Evolutionary conservation across 2,113 vertebrate genomes (phyloP).

Genomic region (Thunnus thynnus): DNA sequence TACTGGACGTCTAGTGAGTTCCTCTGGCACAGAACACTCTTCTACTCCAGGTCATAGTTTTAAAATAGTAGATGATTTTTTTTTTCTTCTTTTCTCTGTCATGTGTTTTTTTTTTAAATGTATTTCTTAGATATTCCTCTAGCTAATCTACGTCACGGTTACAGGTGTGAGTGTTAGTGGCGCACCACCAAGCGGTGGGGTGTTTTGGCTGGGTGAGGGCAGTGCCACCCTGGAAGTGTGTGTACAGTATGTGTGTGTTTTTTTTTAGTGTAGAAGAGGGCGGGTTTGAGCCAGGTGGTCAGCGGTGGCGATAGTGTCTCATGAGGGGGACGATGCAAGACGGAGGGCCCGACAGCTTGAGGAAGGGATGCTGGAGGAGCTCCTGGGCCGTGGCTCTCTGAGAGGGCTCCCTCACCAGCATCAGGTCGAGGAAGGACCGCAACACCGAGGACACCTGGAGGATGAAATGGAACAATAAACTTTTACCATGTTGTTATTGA

Average conservation of each 20-base stretch:
- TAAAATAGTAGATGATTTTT: conserved; percentile 28
- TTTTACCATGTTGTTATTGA: neutral
- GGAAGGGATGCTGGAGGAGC: conserved; percentile 93
- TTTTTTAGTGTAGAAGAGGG: conserved; percentile 35
- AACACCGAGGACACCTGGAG: conserved; percentile 92
- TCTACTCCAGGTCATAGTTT: conserved; percentile 43
- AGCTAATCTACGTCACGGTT: conserved; percentile 83
- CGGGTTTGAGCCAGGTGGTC: conserved; percentile 67
- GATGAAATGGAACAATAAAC: neutral
- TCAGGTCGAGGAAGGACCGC: conserved; percentile 94
- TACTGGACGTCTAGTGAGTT: conserved; percentile 55
- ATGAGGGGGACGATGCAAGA: conserved; percentile 98
- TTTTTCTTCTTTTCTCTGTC: conserved; percentile 54
- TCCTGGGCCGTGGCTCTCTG: conserved; percentile 96
- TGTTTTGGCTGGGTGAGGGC: conserved; percentile 71
- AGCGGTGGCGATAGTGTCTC: conserved; percentile 97
- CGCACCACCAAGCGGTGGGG: conserved; percentile 55
- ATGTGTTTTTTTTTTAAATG: conserved; percentile 48
- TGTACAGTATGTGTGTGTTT: conserved; percentile 47
- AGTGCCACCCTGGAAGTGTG: conserved; percentile 64
- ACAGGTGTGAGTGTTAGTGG: conserved; percentile 78
- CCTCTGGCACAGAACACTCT: conserved; percentile 45
- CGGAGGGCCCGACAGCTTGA: conserved; percentile 94
- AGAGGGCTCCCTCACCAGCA: conserved; percentile 96
- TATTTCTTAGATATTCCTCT: conserved; percentile 70